Evolutionary conservation across 2,797 vertebrate species (phyloP).

Genomic region (Brotula barbata): DNA sequence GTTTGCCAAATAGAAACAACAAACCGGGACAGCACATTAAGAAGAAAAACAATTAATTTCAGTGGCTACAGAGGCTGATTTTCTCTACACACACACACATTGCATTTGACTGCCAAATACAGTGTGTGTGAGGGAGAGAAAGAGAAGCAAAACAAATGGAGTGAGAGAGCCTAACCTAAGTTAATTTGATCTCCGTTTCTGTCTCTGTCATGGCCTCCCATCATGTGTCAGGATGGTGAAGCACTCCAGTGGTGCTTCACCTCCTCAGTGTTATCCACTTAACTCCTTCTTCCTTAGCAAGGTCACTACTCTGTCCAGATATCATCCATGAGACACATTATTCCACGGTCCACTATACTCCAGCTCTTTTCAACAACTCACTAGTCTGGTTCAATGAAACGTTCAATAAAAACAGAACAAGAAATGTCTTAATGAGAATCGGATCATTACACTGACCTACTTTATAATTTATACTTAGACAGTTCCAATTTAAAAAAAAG

Average conservation of each 20-base stretch:
- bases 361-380: conserved; percentile 10
- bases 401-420: no score
- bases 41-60: no score
- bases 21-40: no score
- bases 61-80: no score
- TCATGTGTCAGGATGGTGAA: conserved; percentile 25
- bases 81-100: no score
- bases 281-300: conserved; percentile 34
- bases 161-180: neutral
- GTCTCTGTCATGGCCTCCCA: conserved; percentile 26
- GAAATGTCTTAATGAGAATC: no score
- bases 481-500: no score
- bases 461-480: no score
- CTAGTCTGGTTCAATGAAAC: neutral
- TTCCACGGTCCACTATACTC: neutral
- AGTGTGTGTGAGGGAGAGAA: conserved; percentile 16
- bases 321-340: conserved; percentile 21
- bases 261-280: conserved; percentile 32
- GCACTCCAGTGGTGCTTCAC: conserved; percentile 35
- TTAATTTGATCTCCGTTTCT: conserved; percentile 43
- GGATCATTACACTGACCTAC: no score
- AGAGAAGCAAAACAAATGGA: neutral
- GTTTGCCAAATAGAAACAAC: no score
- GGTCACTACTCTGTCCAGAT: conserved; percentile 44
- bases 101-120: no score